A percentile compares a stretch with the other conserved stretches of the same genome.
These are phyloP conservation scores for Gallinago media DNA, from an alignment of 2,113 vertebrate genomes.

Conservation along the genomic window DNA sequence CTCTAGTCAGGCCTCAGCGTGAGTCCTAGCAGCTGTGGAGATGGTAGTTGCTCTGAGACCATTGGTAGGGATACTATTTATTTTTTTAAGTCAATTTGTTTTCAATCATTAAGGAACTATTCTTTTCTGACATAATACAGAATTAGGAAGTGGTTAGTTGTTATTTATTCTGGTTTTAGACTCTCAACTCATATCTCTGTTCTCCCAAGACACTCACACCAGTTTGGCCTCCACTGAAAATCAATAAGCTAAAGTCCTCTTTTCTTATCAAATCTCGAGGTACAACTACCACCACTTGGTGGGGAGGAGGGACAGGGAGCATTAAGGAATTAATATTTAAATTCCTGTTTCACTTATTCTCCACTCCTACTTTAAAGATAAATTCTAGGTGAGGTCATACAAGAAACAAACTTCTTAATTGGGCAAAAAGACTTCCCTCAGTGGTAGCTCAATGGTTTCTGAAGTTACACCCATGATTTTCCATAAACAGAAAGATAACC, in stretches of 20 bases:
- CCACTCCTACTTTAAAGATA: background rate
- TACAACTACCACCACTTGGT: background rate
- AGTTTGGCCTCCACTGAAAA: background rate
- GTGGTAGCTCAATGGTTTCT: background rate
- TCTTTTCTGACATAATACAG: background rate
- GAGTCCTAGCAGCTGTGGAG: background rate
- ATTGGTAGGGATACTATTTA: no score
- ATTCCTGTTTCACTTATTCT: background rate
- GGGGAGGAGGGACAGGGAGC: no score
- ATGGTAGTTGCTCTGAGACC: background rate
- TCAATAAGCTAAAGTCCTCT: background rate
- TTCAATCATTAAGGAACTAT: background rate
- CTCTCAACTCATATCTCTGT: rapidly evolving
- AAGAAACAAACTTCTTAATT: background rate
- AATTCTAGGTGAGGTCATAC: background rate
- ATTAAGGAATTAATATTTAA: background rate
- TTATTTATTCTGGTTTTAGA: background rate
- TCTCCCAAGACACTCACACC: background rate
- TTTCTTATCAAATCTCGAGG: background rate
- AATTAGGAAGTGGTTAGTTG: background rate
- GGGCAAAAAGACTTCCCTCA: background rate
- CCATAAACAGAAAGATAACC: background rate
- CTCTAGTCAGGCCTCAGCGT: background rate
- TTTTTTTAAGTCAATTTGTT: background rate
- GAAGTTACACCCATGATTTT: background rate